These are phyloP conservation scores for Alouatta palliata DNA, from an alignment of 2,113 vertebrate genomes.

Conservation along the genomic window DNA sequence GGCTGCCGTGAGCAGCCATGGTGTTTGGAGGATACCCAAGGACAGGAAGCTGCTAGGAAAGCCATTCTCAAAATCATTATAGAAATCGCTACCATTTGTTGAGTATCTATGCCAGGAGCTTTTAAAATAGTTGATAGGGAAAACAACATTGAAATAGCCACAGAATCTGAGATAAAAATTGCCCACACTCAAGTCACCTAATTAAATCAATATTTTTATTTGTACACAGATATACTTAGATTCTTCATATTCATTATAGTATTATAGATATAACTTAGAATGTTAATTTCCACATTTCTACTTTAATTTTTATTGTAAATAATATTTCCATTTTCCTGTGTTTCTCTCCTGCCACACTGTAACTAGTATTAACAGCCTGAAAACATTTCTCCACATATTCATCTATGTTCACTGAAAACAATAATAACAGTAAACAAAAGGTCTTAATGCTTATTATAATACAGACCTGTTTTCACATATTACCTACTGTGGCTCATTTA, in stretches of 20 bases:
- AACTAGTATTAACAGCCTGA: background rate
- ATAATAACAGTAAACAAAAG: background rate
- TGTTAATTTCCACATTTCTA: slow-evolving; percentile 32
- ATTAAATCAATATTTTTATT: slow-evolving; percentile 60
- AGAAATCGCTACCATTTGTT: slow-evolving; percentile 12
- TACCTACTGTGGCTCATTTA: background rate
- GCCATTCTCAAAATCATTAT: background rate
- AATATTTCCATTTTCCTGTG: slow-evolving; percentile 1
- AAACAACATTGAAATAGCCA: slow-evolving; percentile 3
- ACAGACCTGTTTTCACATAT: background rate
- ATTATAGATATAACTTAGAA: slow-evolving; percentile 8
- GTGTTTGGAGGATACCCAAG: background rate
- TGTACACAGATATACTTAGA: background rate
- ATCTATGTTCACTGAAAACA: background rate
- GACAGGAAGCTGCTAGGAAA: background rate
- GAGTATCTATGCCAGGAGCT: background rate
- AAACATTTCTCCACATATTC: background rate
- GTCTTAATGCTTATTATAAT: background rate
- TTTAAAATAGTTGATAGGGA: slow-evolving; percentile 41
- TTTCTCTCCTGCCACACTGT: background rate
- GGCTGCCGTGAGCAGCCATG: background rate
- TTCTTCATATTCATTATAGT: slow-evolving; percentile 45
- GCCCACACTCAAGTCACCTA: background rate
- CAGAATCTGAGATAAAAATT: slow-evolving; percentile 34
- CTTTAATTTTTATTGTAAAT: slow-evolving; percentile 48